Conservation (phyloP, 2,797 vertebrate genomes). For the Sylvia borin region DNA sequence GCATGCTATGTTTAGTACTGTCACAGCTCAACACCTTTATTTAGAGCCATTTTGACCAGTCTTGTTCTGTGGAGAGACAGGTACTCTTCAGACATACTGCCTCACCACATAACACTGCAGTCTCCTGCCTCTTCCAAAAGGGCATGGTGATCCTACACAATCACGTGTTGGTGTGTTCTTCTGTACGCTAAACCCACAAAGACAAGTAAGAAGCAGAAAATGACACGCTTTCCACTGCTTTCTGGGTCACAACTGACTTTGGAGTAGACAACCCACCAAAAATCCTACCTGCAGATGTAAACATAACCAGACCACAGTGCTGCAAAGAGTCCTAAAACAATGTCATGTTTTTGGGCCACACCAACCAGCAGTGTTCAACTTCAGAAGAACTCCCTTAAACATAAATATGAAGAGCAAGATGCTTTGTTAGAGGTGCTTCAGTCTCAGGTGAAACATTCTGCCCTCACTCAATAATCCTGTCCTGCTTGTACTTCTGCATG, state of each 20-base stretch:
- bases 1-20: not conserved
- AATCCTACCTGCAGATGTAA: not conserved
- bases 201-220: not conserved
- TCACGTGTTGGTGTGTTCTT: not conserved
- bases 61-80: not conserved
- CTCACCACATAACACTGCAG: fast-evolving
- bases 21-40: not conserved
- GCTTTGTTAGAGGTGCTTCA: fast-evolving
- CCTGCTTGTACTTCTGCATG: not conserved
- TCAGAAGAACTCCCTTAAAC: not conserved
- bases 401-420: not conserved
- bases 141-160: not conserved
- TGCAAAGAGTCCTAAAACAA: not conserved
- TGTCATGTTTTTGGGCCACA: not conserved
- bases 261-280: not conserved
- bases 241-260: not conserved
- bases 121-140: not conserved
- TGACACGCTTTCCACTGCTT: not conserved
- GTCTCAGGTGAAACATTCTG: not conserved
- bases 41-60: not conserved
- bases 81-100: not conserved
- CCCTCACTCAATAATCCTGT: fast-evolving
- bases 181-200: not conserved
- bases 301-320: fast-evolving
- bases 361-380: not conserved